phyloP scores from a whole-genome alignment of 2,797 vertebrate species.

The Poeciliopsis presidionis region DNA sequence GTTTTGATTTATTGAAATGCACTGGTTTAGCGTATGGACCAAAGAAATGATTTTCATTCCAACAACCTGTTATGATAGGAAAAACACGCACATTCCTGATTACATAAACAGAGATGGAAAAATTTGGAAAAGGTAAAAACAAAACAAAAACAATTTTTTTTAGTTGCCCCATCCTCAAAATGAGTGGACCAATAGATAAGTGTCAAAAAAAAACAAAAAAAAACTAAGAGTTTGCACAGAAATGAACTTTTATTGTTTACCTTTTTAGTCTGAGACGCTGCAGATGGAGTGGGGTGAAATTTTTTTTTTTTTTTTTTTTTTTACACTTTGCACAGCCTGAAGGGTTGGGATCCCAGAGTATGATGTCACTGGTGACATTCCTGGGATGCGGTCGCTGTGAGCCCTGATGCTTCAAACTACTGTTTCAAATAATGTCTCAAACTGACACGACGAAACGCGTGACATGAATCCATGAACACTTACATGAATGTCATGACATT shows the following conservation, averaged over 20 bases:
- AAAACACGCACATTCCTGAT: not conserved
- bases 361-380: not conserved
- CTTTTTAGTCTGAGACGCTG: not conserved
- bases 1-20: not conserved
- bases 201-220: not conserved
- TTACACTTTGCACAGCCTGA: too few species aligned
- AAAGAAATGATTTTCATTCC: not conserved
- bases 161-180: not conserved
- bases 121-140: not conserved
- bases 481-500: constrained; percentile 30
- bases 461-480: constrained; percentile 15
- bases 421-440: not conserved
- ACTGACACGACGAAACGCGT: not conserved
- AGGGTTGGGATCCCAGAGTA: not conserved
- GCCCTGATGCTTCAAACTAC: not conserved
- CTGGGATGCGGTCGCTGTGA: not conserved
- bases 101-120: not conserved
- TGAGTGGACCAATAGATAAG: not conserved
- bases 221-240: not conserved
- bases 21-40: not conserved
- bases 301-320: too few species aligned
- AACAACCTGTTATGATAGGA: not conserved
- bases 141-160: not conserved
- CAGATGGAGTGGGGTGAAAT: not conserved
- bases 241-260: not conserved